Evolutionary conservation across 35 echinoderm and acorn worm species (phyloP).

Genomic region (Chiridota heheva): DNA sequence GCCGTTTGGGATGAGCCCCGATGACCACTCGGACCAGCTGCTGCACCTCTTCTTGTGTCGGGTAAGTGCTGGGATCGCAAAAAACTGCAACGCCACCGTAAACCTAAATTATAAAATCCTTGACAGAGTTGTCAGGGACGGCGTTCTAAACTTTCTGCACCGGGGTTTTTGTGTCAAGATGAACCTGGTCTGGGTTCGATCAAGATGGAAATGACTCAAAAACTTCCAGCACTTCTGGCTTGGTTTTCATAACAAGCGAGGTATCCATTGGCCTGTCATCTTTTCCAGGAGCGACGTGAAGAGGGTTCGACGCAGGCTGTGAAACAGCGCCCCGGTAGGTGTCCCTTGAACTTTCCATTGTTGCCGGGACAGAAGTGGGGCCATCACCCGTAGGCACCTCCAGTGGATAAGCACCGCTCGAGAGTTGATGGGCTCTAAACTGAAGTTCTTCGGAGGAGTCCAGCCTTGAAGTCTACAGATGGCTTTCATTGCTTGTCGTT

Average conservation of each 20-base stretch:
- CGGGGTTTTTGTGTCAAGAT: background rate
- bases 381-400: too few relatives aligned
- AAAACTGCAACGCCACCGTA: background rate
- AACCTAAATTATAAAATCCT: background rate
- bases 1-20: background rate
- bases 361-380: too few relatives aligned
- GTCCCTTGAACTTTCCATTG: too few relatives aligned
- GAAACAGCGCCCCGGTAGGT: too few relatives aligned
- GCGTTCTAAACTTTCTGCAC: background rate
- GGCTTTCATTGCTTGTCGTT: background rate
- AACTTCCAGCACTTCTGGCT: background rate
- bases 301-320: too few relatives aligned
- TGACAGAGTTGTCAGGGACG: background rate
- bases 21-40: background rate
- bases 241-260: too few relatives aligned
- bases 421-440: too few relatives aligned
- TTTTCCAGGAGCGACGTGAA: too few relatives aligned
- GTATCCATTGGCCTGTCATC: too few relatives aligned
- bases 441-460: too few relatives aligned
- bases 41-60: background rate
- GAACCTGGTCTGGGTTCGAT: background rate
- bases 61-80: background rate
- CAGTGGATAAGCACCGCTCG: too few relatives aligned
- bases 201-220: background rate
- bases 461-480: background rate